Evolutionary conservation across 1,140 invertebrate species (phyloP).

Genomic region (Teleopsis dalmanni): DNA sequence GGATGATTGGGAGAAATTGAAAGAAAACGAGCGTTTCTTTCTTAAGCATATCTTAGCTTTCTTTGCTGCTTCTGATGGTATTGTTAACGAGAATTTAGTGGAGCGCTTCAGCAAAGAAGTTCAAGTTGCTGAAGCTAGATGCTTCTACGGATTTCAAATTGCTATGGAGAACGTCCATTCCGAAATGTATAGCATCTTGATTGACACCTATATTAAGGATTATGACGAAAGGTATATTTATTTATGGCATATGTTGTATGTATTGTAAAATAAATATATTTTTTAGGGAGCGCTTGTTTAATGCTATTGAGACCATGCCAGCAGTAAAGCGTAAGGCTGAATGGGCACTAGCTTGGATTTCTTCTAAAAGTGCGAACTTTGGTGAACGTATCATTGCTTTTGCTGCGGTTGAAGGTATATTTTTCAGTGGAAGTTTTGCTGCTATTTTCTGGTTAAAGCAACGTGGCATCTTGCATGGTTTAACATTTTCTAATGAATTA

Average conservation of each 20-base stretch:
- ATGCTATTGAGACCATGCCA: slow-evolving; percentile 94
- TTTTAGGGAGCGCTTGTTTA: slow-evolving; percentile 85
- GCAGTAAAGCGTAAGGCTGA: slow-evolving; percentile 97
- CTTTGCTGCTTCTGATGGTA: slow-evolving; percentile 99
- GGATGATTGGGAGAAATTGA: slow-evolving; percentile 78
- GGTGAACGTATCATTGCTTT: slow-evolving; percentile 94
- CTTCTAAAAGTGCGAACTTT: slow-evolving; percentile 73
- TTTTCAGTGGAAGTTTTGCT: slow-evolving; percentile 98
- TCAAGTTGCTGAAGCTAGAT: slow-evolving; percentile 93
- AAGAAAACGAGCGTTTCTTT: slow-evolving; percentile 82
- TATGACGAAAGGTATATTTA: slow-evolving; percentile 73
- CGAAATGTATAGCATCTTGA: slow-evolving; percentile 98
- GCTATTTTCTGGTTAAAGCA: slow-evolving; percentile 99
- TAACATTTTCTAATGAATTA: slow-evolving; percentile 98
- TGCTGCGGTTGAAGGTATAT: slow-evolving; percentile 98
- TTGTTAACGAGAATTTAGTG: slow-evolving; percentile 98
- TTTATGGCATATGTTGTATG: no score
- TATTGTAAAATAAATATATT: background rate
- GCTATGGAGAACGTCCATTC: slow-evolving; percentile 99
- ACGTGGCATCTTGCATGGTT: slow-evolving; percentile 93
- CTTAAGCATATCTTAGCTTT: slow-evolving; percentile 97
- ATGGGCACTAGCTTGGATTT: slow-evolving; percentile 97
- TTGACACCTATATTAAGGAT: slow-evolving; percentile 94
- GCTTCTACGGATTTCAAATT: slow-evolving; percentile 99
- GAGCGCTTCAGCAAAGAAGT: slow-evolving; percentile 97